Percentiles rank a stretch among this genome's conserved stretches.
Evolutionary conservation across 2,113 vertebrate genomes (phyloP).

Genomic region (Melozone crissalis): DNA sequence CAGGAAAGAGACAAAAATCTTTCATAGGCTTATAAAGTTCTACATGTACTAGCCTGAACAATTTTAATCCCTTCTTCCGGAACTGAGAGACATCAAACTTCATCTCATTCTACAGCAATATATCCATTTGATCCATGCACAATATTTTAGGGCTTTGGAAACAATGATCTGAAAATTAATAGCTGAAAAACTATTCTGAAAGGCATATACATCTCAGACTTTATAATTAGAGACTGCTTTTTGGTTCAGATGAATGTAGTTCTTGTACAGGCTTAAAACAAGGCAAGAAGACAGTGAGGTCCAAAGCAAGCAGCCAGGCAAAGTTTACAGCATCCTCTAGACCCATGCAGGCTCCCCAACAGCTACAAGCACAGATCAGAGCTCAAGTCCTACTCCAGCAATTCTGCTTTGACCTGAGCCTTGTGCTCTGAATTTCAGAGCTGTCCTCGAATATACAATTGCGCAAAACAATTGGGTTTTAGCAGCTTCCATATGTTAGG

Average conservation of each 20-base stretch:
- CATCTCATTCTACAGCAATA: neutral
- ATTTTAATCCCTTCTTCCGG: neutral
- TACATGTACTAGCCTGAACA: neutral
- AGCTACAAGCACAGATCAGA: neutral
- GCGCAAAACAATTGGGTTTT: neutral
- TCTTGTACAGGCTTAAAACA: neutral
- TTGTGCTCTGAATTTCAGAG: neutral
- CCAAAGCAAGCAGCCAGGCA: neutral
- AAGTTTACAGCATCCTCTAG: neutral
- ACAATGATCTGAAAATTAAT: neutral
- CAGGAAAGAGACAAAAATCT: constrained; percentile 61
- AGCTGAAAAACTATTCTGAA: neutral
- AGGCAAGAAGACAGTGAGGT: neutral
- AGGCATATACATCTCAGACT: neutral
- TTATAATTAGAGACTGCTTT: neutral
- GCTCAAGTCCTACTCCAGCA: neutral
- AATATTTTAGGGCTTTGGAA: neutral
- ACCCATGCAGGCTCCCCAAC: neutral
- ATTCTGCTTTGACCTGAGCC: neutral
- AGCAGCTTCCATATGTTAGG: neutral
- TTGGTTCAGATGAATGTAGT: neutral
- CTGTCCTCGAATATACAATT: neutral
- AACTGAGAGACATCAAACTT: neutral
- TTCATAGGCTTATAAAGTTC: neutral
- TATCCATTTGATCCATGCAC: neutral